A percentile compares a stretch with the other conserved stretches of the same genome.
Evolutionary conservation across 2,888 invertebrate species (phyloP).

Genomic region (Drosophila cracens): DNA sequence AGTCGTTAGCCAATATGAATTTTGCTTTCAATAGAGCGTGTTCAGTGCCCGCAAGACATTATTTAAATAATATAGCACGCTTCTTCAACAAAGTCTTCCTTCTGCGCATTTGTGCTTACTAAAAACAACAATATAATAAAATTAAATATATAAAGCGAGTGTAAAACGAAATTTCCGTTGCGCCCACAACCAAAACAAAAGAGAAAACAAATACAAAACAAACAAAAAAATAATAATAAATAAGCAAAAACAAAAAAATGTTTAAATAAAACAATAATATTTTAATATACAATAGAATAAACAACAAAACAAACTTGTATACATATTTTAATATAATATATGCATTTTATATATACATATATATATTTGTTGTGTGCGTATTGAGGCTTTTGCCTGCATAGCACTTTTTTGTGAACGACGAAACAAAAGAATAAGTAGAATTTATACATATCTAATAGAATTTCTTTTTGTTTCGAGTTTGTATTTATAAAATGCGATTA

Average conservation of each 20-base stretch:
- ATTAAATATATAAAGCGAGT: conserved; percentile 69
- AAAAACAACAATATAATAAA: conserved; percentile 66
- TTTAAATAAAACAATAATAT: conserved; percentile 45
- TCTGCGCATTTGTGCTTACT: conserved; percentile 47
- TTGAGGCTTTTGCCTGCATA: conserved; percentile 22
- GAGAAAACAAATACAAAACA: conserved; percentile 33
- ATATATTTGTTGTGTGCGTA: conserved; percentile 5
- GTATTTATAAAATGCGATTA: conserved; percentile 70
- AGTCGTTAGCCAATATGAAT: neutral
- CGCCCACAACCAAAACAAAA: conserved; percentile 48
- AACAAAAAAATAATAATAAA: conserved; percentile 18
- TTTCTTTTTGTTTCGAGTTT: conserved; percentile 45
- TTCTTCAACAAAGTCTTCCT: conserved; percentile 53
- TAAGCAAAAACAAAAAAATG: conserved; percentile 24
- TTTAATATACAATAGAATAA: conserved; percentile 35
- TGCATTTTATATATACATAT: neutral
- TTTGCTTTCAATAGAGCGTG: neutral
- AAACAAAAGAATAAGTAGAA: conserved; percentile 10
- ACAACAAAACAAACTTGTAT: conserved; percentile 13
- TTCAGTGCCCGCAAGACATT: neutral
- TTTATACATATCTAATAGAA: conserved; percentile 41
- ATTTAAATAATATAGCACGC: conserved; percentile 1
- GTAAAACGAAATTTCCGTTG: conserved; percentile 72
- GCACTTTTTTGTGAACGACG: conserved; percentile 32
- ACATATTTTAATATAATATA: conserved; percentile 3